Conservation (phyloP, 2,888 invertebrate genomes). For the Platycheirus albimanus region DNA sequence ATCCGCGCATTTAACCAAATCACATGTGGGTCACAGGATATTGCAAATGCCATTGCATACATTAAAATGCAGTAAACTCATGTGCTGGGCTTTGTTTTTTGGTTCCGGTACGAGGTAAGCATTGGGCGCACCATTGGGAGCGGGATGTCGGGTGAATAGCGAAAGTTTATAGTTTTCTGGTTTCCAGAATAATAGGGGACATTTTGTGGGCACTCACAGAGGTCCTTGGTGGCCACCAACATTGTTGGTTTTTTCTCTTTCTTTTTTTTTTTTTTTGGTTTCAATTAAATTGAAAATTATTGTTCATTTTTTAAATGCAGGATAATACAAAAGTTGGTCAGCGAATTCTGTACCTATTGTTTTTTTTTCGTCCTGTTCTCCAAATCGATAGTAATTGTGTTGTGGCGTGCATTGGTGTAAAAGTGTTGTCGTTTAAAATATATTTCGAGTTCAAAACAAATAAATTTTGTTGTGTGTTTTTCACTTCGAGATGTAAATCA, state of each 20-base stretch:
- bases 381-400: conserved; percentile 43
- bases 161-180: conserved; percentile 52
- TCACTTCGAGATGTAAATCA: conserved; percentile 8
- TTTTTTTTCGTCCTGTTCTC: neutral
- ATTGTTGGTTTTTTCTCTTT: no score
- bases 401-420: conserved; percentile 54
- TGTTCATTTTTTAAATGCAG: conserved; percentile 62
- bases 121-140: neutral
- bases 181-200: conserved; percentile 24
- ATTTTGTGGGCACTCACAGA: conserved; percentile 41
- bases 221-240: conserved; percentile 35
- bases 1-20: conserved; percentile 57
- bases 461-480: neutral
- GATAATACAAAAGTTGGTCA: conserved; percentile 47
- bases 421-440: conserved; percentile 44
- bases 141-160: neutral
- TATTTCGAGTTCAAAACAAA: conserved; percentile 19
- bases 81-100: neutral
- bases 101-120: neutral
- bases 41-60: conserved; percentile 61
- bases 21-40: conserved; percentile 70
- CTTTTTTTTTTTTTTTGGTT: conserved; percentile 19
- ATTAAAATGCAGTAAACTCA: conserved; percentile 43
- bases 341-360: conserved; percentile 2
- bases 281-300: conserved; percentile 63